phyloP scores from a whole-genome alignment of 2,113 vertebrate species.

The Monopterus albus region DNA sequence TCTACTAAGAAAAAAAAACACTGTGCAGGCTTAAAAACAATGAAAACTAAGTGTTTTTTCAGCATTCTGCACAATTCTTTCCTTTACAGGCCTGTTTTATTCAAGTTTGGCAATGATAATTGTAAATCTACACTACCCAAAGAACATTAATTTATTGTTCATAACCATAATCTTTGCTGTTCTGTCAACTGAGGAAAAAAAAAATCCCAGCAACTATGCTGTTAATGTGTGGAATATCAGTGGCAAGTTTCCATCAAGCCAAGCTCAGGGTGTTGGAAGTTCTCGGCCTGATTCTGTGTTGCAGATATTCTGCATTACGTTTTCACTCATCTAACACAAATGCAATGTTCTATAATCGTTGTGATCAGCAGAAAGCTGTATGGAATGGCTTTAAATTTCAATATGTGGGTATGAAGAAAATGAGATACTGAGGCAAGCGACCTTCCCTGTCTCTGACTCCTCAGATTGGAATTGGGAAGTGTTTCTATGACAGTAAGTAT shows the following conservation, averaged over 20 bases:
- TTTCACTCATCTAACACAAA: constrained; percentile 24
- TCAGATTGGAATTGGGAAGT: background rate
- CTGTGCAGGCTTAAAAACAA: no score
- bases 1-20: no score
- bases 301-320: constrained; percentile 26
- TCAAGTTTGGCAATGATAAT: no score
- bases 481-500: constrained; percentile 1
- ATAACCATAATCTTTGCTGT: constrained; percentile 11
- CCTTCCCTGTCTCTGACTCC: background rate
- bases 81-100: no score
- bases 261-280: constrained; percentile 32
- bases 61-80: no score
- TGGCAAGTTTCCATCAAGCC: constrained; percentile 8
- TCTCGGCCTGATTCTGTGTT: constrained; percentile 45
- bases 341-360: constrained; percentile 32
- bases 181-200: background rate
- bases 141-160: constrained; percentile 5
- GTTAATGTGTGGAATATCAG: constrained; percentile 31
- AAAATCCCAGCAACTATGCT: constrained; percentile 12
- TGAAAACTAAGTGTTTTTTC: no score
- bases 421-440: background rate
- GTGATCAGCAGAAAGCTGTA: constrained; percentile 14
- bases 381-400: constrained; percentile 5
- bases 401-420: constrained; percentile 12
- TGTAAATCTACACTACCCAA: constrained; percentile 17